Evolutionary conservation across 2,797 vertebrate species (phyloP).

Genomic region (Micrastur ruficollis): DNA sequence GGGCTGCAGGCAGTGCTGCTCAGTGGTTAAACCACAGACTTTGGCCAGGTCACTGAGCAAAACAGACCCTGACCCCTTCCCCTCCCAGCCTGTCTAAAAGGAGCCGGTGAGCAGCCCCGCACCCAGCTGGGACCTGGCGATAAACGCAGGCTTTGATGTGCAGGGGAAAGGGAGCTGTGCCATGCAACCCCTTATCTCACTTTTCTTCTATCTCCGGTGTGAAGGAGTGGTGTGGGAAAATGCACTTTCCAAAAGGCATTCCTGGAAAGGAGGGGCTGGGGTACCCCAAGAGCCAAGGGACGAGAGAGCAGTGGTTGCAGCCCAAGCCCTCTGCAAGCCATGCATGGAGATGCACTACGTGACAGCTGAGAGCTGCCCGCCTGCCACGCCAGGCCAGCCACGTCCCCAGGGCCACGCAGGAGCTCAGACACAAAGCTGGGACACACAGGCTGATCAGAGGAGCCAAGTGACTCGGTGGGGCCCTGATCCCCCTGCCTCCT

Average conservation of each 20-base stretch:
- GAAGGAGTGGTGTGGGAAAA: neutral
- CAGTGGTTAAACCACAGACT: neutral
- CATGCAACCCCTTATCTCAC: neutral
- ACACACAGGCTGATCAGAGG: neutral
- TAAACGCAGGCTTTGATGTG: neutral
- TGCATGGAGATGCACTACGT: rapidly evolving
- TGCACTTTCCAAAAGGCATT: neutral
- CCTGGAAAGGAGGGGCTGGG: neutral
- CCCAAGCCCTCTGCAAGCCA: neutral
- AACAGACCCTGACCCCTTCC: neutral
- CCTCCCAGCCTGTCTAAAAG: neutral
- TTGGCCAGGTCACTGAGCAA: rapidly evolving
- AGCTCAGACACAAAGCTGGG: neutral
- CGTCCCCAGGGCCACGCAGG: neutral
- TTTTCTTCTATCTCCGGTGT: neutral
- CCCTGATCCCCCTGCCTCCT: neutral
- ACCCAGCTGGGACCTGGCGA: neutral
- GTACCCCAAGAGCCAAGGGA: neutral
- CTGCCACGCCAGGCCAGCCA: neutral
- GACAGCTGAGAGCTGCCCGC: neutral
- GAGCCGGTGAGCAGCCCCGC: neutral
- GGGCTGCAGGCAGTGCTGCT: neutral
- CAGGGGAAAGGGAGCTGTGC: neutral
- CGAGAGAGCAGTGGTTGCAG: neutral
- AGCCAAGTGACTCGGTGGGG: rapidly evolving